Percentiles rank a stretch among this genome's conserved stretches.
phyloP scores from a whole-genome alignment of 92 coral and sea anemone genomes.

The Muricea muricata region DNA sequence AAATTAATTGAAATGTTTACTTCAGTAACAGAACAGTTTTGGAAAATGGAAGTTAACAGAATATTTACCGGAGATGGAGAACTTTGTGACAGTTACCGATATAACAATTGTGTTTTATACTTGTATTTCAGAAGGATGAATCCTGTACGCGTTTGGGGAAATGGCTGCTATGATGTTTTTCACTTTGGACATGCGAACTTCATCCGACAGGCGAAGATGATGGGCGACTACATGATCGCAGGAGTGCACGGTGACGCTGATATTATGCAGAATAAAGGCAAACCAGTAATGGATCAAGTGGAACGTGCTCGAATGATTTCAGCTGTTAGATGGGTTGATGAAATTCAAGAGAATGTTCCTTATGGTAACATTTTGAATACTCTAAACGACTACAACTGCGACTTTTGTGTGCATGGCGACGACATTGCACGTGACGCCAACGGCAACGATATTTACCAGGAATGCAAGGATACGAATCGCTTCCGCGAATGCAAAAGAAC shows the following conservation, averaged over 20 bases:
- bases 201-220: conserved; percentile 91
- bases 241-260: conserved; percentile 98
- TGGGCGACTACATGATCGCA: conserved; percentile 92
- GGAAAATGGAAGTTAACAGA: too few species aligned
- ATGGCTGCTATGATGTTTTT: conserved; percentile 97
- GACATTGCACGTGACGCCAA: conserved; percentile 92
- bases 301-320: conserved; percentile 95
- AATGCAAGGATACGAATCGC: conserved; percentile 76
- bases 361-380: conserved; percentile 86
- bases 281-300: conserved; percentile 93
- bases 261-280: conserved; percentile 86
- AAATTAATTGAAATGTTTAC: too few species aligned
- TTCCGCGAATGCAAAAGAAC: conserved; percentile 95
- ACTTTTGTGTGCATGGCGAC: conserved; percentile 98
- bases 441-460: conserved; percentile 87
- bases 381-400: conserved; percentile 77
- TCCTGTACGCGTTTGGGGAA: conserved; percentile 95
- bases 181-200: conserved; percentile 99
- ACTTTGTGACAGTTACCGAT: too few species aligned
- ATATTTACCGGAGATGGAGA: too few species aligned
- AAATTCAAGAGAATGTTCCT: conserved; percentile 84
- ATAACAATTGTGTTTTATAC: too few species aligned
- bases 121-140: conserved; percentile 25
- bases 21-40: too few species aligned
- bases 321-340: conserved; percentile 99